These are phyloP conservation scores for Anorthoa munda DNA, from an alignment of 2,888 invertebrate species.

Conservation along the genomic window DNA sequence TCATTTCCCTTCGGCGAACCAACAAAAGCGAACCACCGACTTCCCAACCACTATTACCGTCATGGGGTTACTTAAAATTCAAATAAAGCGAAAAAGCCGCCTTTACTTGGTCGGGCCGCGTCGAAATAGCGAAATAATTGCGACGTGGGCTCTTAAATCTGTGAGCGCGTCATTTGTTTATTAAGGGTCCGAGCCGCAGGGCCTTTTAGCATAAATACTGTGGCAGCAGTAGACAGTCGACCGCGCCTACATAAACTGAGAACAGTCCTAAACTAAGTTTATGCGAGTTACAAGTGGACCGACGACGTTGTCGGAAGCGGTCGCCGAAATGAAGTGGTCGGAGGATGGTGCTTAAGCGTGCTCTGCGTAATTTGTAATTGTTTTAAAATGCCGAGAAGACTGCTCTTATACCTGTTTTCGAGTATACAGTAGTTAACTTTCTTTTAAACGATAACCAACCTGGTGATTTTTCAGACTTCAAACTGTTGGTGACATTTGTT, in stretches of 20 bases:
- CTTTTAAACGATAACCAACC: not conserved
- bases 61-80: slow-evolving; percentile 77
- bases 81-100: slow-evolving; percentile 83
- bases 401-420: not conserved
- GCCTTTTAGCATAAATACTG: slow-evolving; percentile 86
- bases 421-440: slow-evolving; percentile 11
- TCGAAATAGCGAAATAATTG: slow-evolving; percentile 88
- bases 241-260: slow-evolving; percentile 69
- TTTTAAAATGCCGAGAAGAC: slow-evolving; percentile 7
- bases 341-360: slow-evolving; percentile 23
- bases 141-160: slow-evolving; percentile 83
- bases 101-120: slow-evolving; percentile 74
- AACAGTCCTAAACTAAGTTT: slow-evolving; percentile 67
- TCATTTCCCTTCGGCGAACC: slow-evolving; percentile 62
- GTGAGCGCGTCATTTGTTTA: slow-evolving; percentile 87
- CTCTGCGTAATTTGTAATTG: slow-evolving; percentile 24
- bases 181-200: slow-evolving; percentile 81
- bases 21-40: slow-evolving; percentile 67
- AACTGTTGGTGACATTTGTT: too few species aligned
- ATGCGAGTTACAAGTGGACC: slow-evolving; percentile 56
- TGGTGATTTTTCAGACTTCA: not conserved
- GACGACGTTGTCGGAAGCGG: slow-evolving; percentile 59
- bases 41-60: slow-evolving; percentile 66
- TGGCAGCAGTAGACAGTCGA: slow-evolving; percentile 69
- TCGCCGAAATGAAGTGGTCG: slow-evolving; percentile 61